Percentiles rank a stretch among this genome's conserved stretches.
Conservation (phyloP, 2,888 invertebrate genomes). For the Julus scanicus region DNA sequence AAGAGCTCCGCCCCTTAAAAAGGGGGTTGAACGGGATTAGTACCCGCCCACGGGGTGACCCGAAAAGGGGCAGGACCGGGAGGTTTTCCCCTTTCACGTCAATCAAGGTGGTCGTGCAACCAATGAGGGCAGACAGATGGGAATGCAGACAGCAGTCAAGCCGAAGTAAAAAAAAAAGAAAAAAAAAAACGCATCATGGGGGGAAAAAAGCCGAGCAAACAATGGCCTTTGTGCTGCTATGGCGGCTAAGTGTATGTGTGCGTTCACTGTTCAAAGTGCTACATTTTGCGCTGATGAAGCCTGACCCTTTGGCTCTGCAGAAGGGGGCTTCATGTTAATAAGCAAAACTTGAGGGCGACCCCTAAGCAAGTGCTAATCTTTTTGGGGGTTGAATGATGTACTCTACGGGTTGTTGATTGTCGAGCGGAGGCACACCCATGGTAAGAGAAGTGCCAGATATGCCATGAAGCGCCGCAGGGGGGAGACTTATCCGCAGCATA, state of each 20-base stretch:
- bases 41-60: conserved; percentile 43
- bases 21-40: neutral
- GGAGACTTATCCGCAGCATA: neutral
- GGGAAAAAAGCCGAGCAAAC: conserved; percentile 22
- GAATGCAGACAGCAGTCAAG: conserved; percentile 25
- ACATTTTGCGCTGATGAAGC: conserved; percentile 48
- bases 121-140: neutral
- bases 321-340: conserved; percentile 47
- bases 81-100: neutral
- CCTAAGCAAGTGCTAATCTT: conserved; percentile 48
- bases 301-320: conserved; percentile 46
- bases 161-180: neutral
- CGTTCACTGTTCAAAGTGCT: conserved; percentile 42
- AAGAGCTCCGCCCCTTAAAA: neutral
- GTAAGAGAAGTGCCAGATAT: conserved; percentile 22
- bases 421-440: conserved; percentile 42
- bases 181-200: too few species aligned
- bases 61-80: neutral
- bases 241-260: conserved; percentile 43
- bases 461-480: conserved; percentile 28
- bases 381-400: conserved; percentile 38
- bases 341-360: conserved; percentile 17
- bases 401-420: conserved; percentile 42
- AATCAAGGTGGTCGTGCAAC: neutral
- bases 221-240: conserved; percentile 31